Conservation (phyloP, 1,140 invertebrate genomes). For the Philotrypesis tridentata region DNA sequence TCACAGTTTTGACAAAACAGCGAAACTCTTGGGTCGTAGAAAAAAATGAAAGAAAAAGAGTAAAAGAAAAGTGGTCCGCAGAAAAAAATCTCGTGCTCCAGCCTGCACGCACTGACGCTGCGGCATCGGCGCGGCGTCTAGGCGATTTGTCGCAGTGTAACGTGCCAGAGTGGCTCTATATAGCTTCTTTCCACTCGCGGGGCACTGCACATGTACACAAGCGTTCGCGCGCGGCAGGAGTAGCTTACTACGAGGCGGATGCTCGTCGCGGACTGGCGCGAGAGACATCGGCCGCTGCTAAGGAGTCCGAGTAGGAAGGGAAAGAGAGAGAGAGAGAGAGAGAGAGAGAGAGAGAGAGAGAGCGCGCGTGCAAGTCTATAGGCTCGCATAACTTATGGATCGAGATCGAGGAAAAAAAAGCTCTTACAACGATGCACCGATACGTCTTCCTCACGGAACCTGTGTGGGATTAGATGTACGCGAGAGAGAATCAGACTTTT, state of each 20-base stretch:
- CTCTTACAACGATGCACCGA: background rate
- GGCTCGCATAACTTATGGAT: no score
- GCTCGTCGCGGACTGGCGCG: slow-evolving; percentile 12
- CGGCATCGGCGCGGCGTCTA: slow-evolving; percentile 7
- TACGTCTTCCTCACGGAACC: background rate
- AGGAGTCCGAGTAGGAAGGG: no score
- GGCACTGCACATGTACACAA: background rate
- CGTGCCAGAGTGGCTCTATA: background rate
- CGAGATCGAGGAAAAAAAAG: background rate
- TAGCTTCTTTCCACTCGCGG: no score
- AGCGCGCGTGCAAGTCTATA: background rate
- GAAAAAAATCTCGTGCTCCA: background rate
- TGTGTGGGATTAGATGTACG: no score
- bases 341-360: background rate
- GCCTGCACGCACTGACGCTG: slow-evolving; percentile 18
- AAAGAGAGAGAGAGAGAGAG: background rate
- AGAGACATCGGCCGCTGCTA: background rate
- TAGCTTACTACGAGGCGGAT: slow-evolving; percentile 6
- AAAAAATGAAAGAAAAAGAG: background rate
- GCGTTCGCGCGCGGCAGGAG: background rate
- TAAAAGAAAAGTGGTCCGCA: background rate
- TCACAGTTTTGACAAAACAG: background rate
- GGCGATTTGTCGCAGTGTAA: slow-evolving; percentile 28
- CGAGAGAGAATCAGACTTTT: background rate
- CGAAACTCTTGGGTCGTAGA: background rate